Conservation (phyloP, 2,797 vertebrate genomes). For the Holocentrus rufus region DNA sequence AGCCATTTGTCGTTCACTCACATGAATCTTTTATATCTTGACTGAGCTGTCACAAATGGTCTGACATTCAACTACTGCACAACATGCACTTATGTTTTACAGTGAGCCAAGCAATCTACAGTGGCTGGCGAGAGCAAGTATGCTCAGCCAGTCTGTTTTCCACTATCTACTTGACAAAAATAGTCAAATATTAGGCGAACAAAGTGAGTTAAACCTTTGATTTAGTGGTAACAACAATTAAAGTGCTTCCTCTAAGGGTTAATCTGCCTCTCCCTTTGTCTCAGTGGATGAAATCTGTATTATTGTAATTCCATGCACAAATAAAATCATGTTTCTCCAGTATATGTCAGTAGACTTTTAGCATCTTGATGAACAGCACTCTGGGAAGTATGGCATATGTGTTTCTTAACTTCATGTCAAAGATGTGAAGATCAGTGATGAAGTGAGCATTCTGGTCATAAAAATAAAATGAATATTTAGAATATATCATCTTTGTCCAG, state of each 20-base stretch:
- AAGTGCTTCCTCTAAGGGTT: slow-evolving; percentile 6
- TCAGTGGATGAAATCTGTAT: neutral
- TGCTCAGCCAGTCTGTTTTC: neutral
- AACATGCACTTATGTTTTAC: slow-evolving; percentile 27
- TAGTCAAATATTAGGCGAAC: no score
- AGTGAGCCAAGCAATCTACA: neutral
- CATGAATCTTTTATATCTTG: slow-evolving; percentile 70
- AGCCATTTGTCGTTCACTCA: slow-evolving; percentile 65
- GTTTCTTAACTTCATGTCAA: neutral
- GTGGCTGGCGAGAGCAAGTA: neutral
- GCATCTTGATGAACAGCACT: neutral
- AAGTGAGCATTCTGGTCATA: slow-evolving; percentile 42
- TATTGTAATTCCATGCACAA: no score
- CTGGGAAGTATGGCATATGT: neutral
- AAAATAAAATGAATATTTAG: slow-evolving; percentile 52
- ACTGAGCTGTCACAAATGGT: slow-evolving; percentile 48
- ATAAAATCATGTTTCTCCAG: no score
- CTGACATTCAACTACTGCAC: slow-evolving; percentile 25
- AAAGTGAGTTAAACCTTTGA: no score
- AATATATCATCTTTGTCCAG: slow-evolving; percentile 33
- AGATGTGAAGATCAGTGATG: slow-evolving; percentile 25
- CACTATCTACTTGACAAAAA: neutral
- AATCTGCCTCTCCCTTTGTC: neutral
- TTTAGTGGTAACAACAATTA: slow-evolving; percentile 1
- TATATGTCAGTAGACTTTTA: no score